These are phyloP conservation scores for Melanogrammus aeglefinus DNA, from an alignment of 2,797 vertebrate species.

Conservation along the genomic window DNA sequence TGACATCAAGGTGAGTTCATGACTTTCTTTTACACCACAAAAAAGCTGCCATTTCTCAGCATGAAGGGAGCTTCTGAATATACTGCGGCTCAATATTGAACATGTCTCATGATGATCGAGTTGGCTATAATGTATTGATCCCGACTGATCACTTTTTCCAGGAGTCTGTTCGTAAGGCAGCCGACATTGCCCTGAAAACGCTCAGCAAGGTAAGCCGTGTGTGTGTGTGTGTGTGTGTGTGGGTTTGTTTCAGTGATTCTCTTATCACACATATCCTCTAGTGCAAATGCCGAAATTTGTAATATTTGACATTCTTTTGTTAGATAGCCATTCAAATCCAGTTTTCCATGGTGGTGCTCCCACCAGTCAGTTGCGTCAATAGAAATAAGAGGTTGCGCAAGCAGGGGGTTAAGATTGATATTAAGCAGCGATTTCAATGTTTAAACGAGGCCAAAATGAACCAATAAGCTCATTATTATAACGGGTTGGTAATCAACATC, in stretches of 20 bases:
- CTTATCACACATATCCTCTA: background rate
- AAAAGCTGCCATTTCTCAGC: background rate
- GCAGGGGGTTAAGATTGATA: too few species aligned
- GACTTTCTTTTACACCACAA: background rate
- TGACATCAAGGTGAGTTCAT: slow-evolving; percentile 89
- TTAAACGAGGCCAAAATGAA: too few species aligned
- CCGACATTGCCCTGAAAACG: slow-evolving; percentile 92
- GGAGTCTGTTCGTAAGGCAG: slow-evolving; percentile 96
- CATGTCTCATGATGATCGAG: background rate
- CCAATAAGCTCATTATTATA: too few species aligned
- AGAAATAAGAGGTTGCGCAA: too few species aligned
- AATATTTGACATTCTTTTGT: too few species aligned
- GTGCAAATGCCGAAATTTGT: too few species aligned
- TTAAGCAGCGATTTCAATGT: too few species aligned
- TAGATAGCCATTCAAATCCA: too few species aligned
- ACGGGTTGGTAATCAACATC: too few species aligned
- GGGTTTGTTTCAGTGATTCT: background rate
- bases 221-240: background rate
- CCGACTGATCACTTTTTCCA: slow-evolving; percentile 56
- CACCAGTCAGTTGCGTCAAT: too few species aligned
- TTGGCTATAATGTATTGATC: background rate
- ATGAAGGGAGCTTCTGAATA: background rate
- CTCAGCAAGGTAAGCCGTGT: slow-evolving; percentile 87
- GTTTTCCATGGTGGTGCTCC: too few species aligned
- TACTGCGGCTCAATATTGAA: background rate